Base-by-base conservation (phyloP, 1,140 invertebrate genomes). In the Planococcus citri region DNA sequence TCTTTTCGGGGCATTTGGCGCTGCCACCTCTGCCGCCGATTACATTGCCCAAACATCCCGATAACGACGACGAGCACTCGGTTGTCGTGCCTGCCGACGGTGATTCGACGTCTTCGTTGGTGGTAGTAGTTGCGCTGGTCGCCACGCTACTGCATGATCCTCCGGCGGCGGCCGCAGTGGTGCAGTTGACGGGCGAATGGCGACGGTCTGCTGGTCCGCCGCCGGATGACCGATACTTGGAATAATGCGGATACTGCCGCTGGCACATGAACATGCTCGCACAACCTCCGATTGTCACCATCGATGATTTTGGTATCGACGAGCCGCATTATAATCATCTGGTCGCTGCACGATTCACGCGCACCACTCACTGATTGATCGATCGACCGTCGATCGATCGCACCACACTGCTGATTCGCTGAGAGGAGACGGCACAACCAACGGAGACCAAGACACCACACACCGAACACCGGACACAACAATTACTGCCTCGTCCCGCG, bases 51-150 rank as follows among this genome's bases (percentile, higher is more conserved):
- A 64, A 21, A 20, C 60, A 64, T 24, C 60, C 60, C 10, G 60
- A 64, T 25, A 64, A 22, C 60, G 60, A 14, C 25, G 60, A 27
- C 60, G 60, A 64, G 60, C 60, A 64, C 25, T 64, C 60, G n/a
- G n/a, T n/a, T n/a, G n/a, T n/a, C 22, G 60, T 64, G 17, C 3
- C 25, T 1, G 20, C n/a, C 41, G 41, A 37, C 33, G 33, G 14
- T 37, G 14, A 51, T 17, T 51, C 41, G 6, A 3, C 41, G 17
- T 17, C 41, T 51, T 17, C 60, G 22, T 3, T 25, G 20, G 60
- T 20, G 17, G 51, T 12, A 6, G 29, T 51, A 17, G 41, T 17
- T 14, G 33, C 33, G n/a, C n/a, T 37, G 33, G 33, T 8, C 33
- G 33, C 33, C 6, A 37, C 33, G 33, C 33, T 37, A 37, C 33